Conservation (phyloP, 2,797 vertebrate species). For the Notamacropus eugenii region DNA sequence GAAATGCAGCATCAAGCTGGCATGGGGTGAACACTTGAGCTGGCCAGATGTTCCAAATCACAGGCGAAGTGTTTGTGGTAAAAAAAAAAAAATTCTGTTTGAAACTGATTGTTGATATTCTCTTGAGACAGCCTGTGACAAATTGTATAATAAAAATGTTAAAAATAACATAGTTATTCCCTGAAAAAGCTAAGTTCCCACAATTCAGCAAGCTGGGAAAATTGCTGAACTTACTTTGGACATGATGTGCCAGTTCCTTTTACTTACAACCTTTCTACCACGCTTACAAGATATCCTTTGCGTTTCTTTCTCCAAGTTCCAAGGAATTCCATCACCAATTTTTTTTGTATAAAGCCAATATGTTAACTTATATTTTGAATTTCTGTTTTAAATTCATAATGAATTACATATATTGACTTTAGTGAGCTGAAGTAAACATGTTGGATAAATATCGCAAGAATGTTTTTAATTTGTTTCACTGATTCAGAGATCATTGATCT, state of each 20-base stretch:
- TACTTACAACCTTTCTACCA: conserved; percentile 77
- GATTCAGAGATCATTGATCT: background rate
- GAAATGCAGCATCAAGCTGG: background rate
- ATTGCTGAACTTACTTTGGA: conserved; percentile 84
- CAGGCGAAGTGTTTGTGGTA: conserved; percentile 92
- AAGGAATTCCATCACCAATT: background rate
- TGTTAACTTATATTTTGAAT: conserved; percentile 40
- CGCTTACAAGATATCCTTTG: conserved; percentile 59
- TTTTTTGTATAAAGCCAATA: background rate
- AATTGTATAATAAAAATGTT: conserved; percentile 92
- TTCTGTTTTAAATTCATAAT: conserved; percentile 32
- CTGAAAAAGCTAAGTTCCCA: conserved; percentile 94
- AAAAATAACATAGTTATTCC: conserved; percentile 94
- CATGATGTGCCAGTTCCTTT: conserved; percentile 75
- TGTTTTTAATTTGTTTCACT: background rate
- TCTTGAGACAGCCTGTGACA: conserved; percentile 91
- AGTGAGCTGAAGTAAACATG: background rate
- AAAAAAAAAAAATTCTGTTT: conserved; percentile 87
- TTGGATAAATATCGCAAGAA: background rate
- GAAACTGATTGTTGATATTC: conserved; percentile 91
- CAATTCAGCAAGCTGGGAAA: conserved; percentile 95
- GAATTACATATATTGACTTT: conserved; percentile 19
- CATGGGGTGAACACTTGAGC: conserved; percentile 32
- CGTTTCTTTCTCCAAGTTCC: conserved; percentile 63
- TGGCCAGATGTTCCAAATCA: conserved; percentile 94